Percentiles rank a stretch among this genome's conserved stretches.
These are phyloP conservation scores for Noctua janthe DNA, from an alignment of 2,888 invertebrate genomes.

Conservation along the genomic window DNA sequence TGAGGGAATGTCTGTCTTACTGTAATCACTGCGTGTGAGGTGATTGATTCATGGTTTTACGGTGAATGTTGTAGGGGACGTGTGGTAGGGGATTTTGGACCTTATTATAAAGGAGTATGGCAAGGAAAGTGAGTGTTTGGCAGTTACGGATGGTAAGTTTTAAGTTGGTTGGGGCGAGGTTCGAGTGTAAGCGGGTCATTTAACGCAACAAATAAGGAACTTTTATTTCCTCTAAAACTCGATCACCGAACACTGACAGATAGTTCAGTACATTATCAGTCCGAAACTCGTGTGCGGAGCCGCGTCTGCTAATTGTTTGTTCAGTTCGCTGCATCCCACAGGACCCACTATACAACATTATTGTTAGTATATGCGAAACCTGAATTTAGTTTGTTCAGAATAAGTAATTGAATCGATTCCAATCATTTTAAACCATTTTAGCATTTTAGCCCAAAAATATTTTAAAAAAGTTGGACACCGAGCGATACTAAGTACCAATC, in stretches of 20 bases:
- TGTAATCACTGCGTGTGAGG: slow-evolving; percentile 71
- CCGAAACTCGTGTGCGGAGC: too few species aligned
- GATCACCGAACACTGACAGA: not conserved
- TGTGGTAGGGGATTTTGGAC: slow-evolving; percentile 36
- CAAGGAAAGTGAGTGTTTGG: not conserved
- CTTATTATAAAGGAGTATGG: slow-evolving; percentile 35
- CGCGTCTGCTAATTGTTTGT: too few species aligned
- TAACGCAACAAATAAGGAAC: not conserved
- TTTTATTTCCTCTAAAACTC: not conserved
- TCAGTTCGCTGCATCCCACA: too few species aligned
- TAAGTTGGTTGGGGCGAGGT: slow-evolving; percentile 44
- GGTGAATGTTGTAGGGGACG: slow-evolving; percentile 7
- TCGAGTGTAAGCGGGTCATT: slow-evolving; percentile 38
- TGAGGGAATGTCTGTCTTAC: slow-evolving; percentile 68
- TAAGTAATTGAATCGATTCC: too few species aligned
- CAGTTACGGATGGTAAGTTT: slow-evolving; percentile 27
- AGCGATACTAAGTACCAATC: too few species aligned
- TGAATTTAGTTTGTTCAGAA: too few species aligned
- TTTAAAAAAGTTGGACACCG: too few species aligned
- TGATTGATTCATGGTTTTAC: slow-evolving; percentile 72
- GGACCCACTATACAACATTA: too few species aligned
- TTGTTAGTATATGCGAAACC: too few species aligned
- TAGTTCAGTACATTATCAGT: not conserved
- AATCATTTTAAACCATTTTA: too few species aligned
- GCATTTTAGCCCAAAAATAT: too few species aligned